Evolutionary conservation across 2,888 invertebrate genomes (phyloP).

Genomic region (Sycophila texana): DNA sequence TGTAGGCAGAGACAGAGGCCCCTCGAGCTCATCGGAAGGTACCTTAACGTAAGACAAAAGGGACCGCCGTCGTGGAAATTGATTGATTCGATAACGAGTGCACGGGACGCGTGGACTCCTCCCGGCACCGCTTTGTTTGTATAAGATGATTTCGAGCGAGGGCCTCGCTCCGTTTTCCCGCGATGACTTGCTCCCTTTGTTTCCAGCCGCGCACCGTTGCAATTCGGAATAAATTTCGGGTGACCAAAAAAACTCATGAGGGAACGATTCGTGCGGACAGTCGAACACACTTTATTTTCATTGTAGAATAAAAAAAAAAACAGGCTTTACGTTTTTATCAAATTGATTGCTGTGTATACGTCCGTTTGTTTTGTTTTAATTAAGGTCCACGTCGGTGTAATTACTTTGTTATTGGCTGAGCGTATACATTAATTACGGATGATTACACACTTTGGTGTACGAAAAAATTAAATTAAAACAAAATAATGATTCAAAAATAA

Average conservation of each 20-base stretch:
- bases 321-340: not conserved
- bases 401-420: no score
- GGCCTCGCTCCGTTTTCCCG: no score
- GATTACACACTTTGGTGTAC: no score
- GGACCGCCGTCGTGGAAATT: not conserved
- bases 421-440: no score
- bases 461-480: no score
- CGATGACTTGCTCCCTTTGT: no score
- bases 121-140: not conserved
- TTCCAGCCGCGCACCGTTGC: no score
- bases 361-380: not conserved
- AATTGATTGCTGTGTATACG: not conserved
- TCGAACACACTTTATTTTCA: not conserved
- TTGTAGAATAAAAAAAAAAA: not conserved
- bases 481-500: no score
- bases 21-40: not conserved
- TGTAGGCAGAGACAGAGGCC: not conserved
- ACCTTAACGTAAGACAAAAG: not conserved
- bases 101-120: not conserved
- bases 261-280: no score
- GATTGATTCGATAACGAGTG: not conserved
- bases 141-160: not conserved
- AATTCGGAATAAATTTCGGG: no score
- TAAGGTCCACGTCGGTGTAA: no score
- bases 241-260: no score